phyloP scores from a whole-genome alignment of 2,113 vertebrate species.

The Paradoxurus hermaphroditus region DNA sequence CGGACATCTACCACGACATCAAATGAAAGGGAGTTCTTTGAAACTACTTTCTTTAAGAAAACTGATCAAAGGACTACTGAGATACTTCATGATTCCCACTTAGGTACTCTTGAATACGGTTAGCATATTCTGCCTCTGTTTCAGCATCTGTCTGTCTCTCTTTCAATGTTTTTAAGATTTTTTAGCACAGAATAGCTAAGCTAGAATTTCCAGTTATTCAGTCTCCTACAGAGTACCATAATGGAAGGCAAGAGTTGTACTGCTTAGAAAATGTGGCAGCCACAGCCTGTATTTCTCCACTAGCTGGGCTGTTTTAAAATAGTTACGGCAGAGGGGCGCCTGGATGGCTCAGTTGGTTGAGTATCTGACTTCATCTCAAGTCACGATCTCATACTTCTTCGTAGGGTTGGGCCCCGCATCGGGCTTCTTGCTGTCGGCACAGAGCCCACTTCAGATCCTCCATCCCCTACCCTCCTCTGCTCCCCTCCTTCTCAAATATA shows the following conservation, averaged over 20 bases:
- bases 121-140: background rate
- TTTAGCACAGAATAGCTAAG: background rate
- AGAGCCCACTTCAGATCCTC: no score
- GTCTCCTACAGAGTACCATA: background rate
- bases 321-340: background rate
- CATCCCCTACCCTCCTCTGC: no score
- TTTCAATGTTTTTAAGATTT: background rate
- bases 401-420: no score
- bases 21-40: background rate
- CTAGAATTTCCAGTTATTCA: background rate
- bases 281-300: background rate
- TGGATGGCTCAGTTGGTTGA: no score
- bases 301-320: background rate
- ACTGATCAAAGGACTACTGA: background rate
- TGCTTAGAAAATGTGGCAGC: background rate
- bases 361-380: no score
- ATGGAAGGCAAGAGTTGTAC: background rate
- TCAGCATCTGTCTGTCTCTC: background rate
- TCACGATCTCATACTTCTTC: no score
- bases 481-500: no score
- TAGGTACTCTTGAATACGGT: background rate
- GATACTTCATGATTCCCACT: background rate
- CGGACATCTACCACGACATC: background rate
- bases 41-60: background rate
- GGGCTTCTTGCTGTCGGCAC: no score